Conservation (phyloP, 2,797 vertebrate species). For the Sebastes taczanowskii region DNA sequence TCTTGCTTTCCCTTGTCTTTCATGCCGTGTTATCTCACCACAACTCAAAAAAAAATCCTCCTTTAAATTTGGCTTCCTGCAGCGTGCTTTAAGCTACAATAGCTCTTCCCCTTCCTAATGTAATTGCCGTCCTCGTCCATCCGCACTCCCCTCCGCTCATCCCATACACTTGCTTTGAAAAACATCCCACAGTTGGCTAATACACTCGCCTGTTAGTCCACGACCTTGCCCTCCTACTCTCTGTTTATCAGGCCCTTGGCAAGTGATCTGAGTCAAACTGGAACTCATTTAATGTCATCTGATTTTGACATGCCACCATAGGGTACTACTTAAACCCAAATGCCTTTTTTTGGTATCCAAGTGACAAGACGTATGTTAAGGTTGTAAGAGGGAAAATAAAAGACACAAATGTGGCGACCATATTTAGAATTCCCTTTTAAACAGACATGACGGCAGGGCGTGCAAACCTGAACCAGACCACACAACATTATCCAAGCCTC, state of each 20-base stretch:
- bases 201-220: constrained; percentile 22
- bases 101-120: constrained; percentile 25
- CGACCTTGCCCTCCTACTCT: constrained; percentile 41
- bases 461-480: constrained; percentile 61
- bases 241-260: constrained; percentile 49
- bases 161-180: constrained; percentile 34
- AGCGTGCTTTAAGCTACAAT: constrained; percentile 3
- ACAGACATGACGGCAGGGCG: constrained; percentile 30
- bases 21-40: constrained; percentile 39
- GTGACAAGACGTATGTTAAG: constrained; percentile 63
- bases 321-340: constrained; percentile 40
- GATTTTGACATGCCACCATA: constrained; percentile 40
- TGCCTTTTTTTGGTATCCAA: constrained; percentile 38
- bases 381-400: constrained; percentile 58
- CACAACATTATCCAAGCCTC: constrained; percentile 21
- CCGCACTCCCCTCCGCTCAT: constrained; percentile 18
- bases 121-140: constrained; percentile 43
- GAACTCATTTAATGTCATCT: constrained; percentile 54
- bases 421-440: constrained; percentile 48
- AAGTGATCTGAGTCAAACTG: constrained; percentile 47
- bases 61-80: constrained; percentile 13
- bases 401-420: constrained; percentile 67
- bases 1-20: constrained; percentile 22
- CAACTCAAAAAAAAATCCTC: constrained; percentile 3
- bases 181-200: constrained; percentile 37